Percentiles rank a stretch among this genome's conserved stretches.
Evolutionary conservation across 2,113 vertebrate species (phyloP).

Genomic region (Nesogale talazaci): DNA sequence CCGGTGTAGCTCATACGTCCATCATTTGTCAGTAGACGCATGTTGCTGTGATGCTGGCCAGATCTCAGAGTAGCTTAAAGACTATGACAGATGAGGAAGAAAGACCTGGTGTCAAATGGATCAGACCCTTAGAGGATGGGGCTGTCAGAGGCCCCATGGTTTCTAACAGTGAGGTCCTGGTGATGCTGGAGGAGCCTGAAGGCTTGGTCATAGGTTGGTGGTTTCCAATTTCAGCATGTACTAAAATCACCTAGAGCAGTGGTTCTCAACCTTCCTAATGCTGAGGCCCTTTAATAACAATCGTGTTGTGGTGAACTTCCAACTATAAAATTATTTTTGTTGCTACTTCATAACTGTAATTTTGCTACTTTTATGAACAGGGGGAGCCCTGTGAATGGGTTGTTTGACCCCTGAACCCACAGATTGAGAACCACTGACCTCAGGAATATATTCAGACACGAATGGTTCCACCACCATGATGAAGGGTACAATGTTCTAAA

Average conservation of each 20-base stretch:
- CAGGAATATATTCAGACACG: background rate
- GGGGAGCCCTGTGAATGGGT: too few species aligned
- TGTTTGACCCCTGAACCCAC: too few species aligned
- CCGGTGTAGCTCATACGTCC: background rate
- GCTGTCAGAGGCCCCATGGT: background rate
- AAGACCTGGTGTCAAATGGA: background rate
- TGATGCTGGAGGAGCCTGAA: background rate
- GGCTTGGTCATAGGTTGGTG: conserved; percentile 41
- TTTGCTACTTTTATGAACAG: too few species aligned
- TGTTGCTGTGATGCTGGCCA: background rate
- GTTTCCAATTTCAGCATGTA: background rate
- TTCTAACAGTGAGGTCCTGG: background rate
- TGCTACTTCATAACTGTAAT: too few species aligned
- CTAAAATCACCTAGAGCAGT: background rate
- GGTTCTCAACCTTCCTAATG: too few species aligned
- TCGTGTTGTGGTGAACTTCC: too few species aligned
- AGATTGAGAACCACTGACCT: background rate
- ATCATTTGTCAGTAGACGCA: too few species aligned
- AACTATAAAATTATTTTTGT: too few species aligned
- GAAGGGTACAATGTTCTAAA: background rate
- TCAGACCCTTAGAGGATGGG: background rate
- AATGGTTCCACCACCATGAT: background rate
- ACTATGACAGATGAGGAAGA: background rate
- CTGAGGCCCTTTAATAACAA: too few species aligned
- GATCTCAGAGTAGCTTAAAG: background rate